Percentiles rank a stretch among this genome's conserved stretches.
Evolutionary conservation across 1,140 invertebrate genomes (phyloP).

Genomic region (Drosophila bocqueti): DNA sequence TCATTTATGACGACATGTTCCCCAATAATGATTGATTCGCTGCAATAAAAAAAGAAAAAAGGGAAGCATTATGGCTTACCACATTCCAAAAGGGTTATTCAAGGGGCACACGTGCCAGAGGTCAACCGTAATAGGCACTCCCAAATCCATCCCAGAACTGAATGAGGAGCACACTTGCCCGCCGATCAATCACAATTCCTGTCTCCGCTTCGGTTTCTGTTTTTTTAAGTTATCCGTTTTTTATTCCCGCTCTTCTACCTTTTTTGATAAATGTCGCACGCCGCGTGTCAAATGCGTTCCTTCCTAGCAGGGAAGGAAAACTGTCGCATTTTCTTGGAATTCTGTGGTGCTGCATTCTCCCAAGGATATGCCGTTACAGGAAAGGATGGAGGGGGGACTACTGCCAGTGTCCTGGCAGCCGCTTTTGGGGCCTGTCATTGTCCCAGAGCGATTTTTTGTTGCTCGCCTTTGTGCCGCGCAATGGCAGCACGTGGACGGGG

Average conservation of each 20-base stretch:
- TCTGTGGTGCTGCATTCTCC: constrained; percentile 60
- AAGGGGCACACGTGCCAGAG: constrained; percentile 50
- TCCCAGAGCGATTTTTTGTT: constrained; percentile 81
- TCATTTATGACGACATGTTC: constrained; percentile 46
- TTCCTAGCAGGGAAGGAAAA: constrained; percentile 57
- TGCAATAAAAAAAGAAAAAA: constrained; percentile 36
- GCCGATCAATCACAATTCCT: constrained; percentile 79
- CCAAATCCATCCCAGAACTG: constrained; percentile 14
- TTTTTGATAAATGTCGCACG: constrained; percentile 82
- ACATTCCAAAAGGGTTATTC: constrained; percentile 49
- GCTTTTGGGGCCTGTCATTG: constrained; percentile 59
- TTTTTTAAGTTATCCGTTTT: constrained; percentile 46
- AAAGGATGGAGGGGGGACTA: background rate
- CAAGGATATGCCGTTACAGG: constrained; percentile 75
- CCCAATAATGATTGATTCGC: constrained; percentile 63
- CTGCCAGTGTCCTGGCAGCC: constrained; percentile 62
- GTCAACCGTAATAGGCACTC: constrained; percentile 41
- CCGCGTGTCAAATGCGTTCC: constrained; percentile 66
- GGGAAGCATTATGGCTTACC: constrained; percentile 20
- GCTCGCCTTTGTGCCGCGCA: constrained; percentile 38
- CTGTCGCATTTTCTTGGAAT: constrained; percentile 74
- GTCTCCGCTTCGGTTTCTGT: constrained; percentile 37
- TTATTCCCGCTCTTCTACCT: constrained; percentile 22
- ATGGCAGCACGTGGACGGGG: constrained; percentile 33
- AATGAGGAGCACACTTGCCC: constrained; percentile 56